These are phyloP conservation scores for Pachyseris speciosa DNA, from an alignment of 64 coral and sea anemone genomes.

Conservation along the genomic window DNA sequence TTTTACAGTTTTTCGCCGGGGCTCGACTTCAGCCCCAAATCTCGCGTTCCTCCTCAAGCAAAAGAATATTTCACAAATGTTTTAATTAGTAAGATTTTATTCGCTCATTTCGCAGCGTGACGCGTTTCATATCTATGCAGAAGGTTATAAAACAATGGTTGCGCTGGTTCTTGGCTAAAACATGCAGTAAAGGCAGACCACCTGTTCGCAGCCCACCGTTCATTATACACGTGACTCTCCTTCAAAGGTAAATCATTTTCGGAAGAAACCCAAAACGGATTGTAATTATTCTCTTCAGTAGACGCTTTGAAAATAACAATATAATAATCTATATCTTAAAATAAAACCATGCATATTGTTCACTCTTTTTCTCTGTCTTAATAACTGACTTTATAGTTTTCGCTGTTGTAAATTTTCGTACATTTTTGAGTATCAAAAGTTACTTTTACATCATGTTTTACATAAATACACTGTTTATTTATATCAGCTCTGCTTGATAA, in stretches of 20 bases:
- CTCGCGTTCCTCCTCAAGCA: background rate
- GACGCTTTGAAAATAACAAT: constrained; percentile 31
- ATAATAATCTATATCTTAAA: constrained; percentile 21
- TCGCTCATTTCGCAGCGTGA: background rate
- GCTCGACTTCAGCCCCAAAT: too few species aligned
- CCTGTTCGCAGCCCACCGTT: background rate
- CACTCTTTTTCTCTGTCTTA: background rate
- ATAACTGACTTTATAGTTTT: background rate
- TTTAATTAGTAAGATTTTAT: background rate
- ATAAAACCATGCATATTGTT: constrained; percentile 19
- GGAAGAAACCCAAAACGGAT: background rate
- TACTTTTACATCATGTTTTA: constrained; percentile 22
- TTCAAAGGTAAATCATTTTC: background rate
- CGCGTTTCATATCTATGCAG: background rate
- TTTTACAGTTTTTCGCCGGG: too few species aligned
- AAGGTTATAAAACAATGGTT: constrained; percentile 1
- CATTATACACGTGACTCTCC: background rate
- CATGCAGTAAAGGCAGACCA: background rate
- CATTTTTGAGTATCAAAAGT: constrained; percentile 56
- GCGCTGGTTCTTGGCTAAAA: constrained; percentile 1
- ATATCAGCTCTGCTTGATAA: constrained; percentile 32
- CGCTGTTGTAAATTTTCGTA: background rate
- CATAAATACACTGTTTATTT: constrained; percentile 22
- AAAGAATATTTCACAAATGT: background rate
- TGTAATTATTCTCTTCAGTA: constrained; percentile 12